Percentiles rank a stretch among this genome's conserved stretches.
These are phyloP conservation scores for Dicaeum eximium DNA, from an alignment of 2,113 vertebrate genomes.

Conservation along the genomic window DNA sequence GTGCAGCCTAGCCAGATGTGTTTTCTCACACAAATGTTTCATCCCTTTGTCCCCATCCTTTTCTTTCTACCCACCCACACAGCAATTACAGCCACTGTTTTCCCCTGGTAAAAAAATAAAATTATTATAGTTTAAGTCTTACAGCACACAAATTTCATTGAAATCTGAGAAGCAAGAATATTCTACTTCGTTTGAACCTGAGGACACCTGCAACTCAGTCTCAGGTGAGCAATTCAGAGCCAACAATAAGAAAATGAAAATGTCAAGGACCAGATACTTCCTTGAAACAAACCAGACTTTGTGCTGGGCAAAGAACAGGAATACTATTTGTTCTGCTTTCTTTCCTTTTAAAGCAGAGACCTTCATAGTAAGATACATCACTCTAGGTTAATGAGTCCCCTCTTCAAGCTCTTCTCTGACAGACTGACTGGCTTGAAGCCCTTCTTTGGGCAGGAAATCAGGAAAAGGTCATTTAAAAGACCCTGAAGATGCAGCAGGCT, in stretches of 20 bases:
- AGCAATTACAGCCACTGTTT: neutral
- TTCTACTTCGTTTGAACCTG: neutral
- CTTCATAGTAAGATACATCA: neutral
- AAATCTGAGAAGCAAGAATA: conserved; percentile 21
- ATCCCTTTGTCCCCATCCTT: neutral
- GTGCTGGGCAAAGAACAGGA: neutral
- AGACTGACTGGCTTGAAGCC: neutral
- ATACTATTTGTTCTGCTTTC: neutral
- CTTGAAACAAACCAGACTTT: neutral
- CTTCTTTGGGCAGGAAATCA: neutral
- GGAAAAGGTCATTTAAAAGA: neutral
- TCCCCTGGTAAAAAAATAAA: neutral
- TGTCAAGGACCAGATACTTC: neutral
- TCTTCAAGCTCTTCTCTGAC: neutral
- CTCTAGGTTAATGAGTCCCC: neutral
- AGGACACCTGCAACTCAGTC: neutral
- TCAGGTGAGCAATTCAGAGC: neutral
- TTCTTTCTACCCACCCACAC: neutral
- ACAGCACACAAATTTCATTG: neutral
- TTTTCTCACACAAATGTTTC: neutral
- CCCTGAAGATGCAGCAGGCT: neutral
- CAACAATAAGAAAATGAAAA: neutral
- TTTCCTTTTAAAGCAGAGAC: neutral
- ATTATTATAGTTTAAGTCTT: neutral
- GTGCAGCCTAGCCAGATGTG: neutral